Evolutionary conservation across 2,888 invertebrate species (phyloP).

Genomic region (Punctoribates punctum): DNA sequence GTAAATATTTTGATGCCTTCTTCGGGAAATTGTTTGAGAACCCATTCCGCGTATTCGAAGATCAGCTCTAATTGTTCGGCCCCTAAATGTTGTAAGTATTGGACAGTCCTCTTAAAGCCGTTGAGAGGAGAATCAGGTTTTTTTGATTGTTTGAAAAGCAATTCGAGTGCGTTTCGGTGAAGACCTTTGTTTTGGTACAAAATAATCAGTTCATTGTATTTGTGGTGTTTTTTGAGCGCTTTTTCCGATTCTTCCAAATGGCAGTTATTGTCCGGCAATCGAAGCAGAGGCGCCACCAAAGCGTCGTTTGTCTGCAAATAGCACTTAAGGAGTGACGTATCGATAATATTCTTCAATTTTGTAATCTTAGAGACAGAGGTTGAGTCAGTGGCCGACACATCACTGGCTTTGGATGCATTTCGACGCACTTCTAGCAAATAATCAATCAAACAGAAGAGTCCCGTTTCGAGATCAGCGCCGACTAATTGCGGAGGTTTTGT

Average conservation of each 20-base stretch:
- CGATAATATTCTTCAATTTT: conserved; percentile 81
- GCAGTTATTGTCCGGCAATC: conserved; percentile 78
- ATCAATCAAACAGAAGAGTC: conserved; percentile 78
- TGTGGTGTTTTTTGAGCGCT: conserved; percentile 77
- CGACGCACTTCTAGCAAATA: conserved; percentile 71
- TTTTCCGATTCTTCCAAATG: conserved; percentile 89
- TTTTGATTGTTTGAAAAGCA: conserved; percentile 66
- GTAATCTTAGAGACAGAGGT: neutral
- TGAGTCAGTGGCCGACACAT: neutral
- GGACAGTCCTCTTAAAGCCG: conserved; percentile 77
- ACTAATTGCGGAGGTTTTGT: conserved; percentile 63
- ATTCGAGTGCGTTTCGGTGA: conserved; percentile 83
- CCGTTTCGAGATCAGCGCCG: conserved; percentile 80
- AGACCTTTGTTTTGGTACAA: conserved; percentile 90
- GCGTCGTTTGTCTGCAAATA: conserved; percentile 95
- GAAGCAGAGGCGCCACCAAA: conserved; percentile 80
- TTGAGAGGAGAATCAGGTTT: conserved; percentile 58
- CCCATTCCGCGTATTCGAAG: conserved; percentile 90
- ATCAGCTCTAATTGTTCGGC: conserved; percentile 77
- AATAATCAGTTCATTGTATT: conserved; percentile 88
- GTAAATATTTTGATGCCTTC: conserved; percentile 86
- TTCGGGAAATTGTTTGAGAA: conserved; percentile 76
- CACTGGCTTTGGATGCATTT: conserved; percentile 14
- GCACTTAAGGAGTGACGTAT: conserved; percentile 93
- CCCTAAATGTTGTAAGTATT: conserved; percentile 86